A percentile compares a stretch with the other conserved stretches of the same genome.
Evolutionary conservation across 2,888 invertebrate genomes (phyloP).

Genomic region (Cheilosia pagana): DNA sequence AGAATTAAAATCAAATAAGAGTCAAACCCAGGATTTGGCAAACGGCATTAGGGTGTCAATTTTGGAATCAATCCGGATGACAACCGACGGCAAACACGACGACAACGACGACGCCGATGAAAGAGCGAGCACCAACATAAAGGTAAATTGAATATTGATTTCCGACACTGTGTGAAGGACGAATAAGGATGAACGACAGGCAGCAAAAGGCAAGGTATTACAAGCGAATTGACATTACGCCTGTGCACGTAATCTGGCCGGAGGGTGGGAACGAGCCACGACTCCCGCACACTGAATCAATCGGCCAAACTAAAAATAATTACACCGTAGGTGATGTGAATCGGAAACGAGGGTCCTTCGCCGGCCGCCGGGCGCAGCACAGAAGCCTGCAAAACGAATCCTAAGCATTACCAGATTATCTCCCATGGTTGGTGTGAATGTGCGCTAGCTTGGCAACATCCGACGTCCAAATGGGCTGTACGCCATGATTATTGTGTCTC

Average conservation of each 20-base stretch:
- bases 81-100: conserved; percentile 29
- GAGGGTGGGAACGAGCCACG: background rate
- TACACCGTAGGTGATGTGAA: conserved; percentile 55
- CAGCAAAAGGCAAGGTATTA: conserved; percentile 44
- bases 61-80: conserved; percentile 60
- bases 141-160: conserved; percentile 72
- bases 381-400: conserved; percentile 24
- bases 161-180: conserved; percentile 28
- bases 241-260: conserved; percentile 32
- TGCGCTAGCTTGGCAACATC: conserved; percentile 45
- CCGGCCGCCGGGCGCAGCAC: background rate
- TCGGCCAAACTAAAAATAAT: conserved; percentile 67
- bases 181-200: conserved; percentile 39
- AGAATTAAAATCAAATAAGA: conserved; percentile 67
- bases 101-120: background rate
- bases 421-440: conserved; percentile 5
- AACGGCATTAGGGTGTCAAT: conserved; percentile 65
- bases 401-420: conserved; percentile 54
- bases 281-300: conserved; percentile 46
- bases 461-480: conserved; percentile 60
- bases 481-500: conserved; percentile 69
- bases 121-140: conserved; percentile 41
- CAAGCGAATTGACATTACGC: conserved; percentile 60
- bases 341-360: conserved; percentile 12
- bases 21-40: conserved; percentile 55